Conservation (phyloP, 2,797 vertebrate species). For the Poliocrania exsul region DNA sequence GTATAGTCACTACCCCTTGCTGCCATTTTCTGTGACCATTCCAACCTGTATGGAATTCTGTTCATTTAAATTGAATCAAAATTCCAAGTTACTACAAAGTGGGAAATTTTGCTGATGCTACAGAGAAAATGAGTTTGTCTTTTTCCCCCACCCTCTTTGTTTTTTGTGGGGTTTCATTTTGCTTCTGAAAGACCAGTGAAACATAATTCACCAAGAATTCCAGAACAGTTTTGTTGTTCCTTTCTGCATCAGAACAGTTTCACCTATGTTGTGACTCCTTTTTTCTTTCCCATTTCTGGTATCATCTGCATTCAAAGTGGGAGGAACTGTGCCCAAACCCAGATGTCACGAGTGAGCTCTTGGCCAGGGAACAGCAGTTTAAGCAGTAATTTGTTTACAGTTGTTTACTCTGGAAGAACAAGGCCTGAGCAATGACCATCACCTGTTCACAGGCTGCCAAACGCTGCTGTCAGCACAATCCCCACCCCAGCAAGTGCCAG, state of each 20-base stretch:
- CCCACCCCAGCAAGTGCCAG: neutral
- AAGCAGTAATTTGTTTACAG: neutral
- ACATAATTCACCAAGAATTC: neutral
- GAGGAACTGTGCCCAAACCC: neutral
- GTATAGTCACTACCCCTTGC: neutral
- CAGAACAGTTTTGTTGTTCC: neutral
- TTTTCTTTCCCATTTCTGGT: neutral
- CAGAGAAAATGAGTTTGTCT: neutral
- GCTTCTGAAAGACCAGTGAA: neutral
- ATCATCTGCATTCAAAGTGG: neutral
- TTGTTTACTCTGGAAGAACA: neutral
- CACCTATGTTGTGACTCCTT: neutral
- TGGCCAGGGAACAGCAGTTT: neutral
- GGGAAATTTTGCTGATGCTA: neutral
- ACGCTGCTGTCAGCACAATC: neutral
- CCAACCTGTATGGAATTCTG: neutral
- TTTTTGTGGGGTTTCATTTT: neutral
- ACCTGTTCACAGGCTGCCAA: neutral
- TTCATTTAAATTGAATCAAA: neutral
- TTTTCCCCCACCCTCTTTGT: neutral
- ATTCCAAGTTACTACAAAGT: neutral
- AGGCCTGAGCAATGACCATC: neutral
- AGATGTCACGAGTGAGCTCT: neutral
- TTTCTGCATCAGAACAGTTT: neutral
- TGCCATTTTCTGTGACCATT: neutral